These are phyloP conservation scores for Psilopsiagon aymara DNA, from an alignment of 2,113 vertebrate species.

Conservation along the genomic window DNA sequence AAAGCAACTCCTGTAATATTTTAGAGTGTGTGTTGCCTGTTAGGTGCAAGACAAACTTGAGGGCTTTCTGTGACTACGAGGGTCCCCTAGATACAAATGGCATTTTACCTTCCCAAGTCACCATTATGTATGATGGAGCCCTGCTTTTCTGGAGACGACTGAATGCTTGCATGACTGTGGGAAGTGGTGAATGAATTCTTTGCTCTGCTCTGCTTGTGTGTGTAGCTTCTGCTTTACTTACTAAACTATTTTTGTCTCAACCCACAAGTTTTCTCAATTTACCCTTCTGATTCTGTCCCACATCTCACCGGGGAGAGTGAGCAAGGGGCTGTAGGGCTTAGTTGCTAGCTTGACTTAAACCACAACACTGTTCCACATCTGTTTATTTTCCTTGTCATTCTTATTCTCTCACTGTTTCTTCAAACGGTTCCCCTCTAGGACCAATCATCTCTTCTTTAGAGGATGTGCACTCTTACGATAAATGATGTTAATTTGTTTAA, in stretches of 20 bases:
- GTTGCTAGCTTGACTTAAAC: neutral
- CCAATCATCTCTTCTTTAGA: neutral
- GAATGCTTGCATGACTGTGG: neutral
- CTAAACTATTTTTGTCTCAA: neutral
- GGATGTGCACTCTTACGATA: neutral
- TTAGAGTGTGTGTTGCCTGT: neutral
- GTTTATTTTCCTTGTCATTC: neutral
- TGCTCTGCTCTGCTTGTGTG: neutral
- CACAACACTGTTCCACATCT: neutral
- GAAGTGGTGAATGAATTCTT: neutral
- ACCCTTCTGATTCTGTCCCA: neutral
- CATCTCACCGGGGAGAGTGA: neutral
- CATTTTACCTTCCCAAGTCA: neutral
- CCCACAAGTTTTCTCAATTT: neutral
- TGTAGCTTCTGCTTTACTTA: fast-evolving
- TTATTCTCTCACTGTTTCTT: neutral
- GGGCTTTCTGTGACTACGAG: neutral
- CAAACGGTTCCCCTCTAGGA: neutral
- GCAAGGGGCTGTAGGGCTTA: neutral
- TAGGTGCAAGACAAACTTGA: neutral
- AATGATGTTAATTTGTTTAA: neutral
- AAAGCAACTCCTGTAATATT: neutral
- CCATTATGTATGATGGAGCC: neutral
- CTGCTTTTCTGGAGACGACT: neutral
- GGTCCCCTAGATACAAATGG: neutral